Percentiles rank a stretch among this genome's conserved stretches.
phyloP scores from a whole-genome alignment of 2,888 invertebrate genomes.

The Argyresthia albistria region DNA sequence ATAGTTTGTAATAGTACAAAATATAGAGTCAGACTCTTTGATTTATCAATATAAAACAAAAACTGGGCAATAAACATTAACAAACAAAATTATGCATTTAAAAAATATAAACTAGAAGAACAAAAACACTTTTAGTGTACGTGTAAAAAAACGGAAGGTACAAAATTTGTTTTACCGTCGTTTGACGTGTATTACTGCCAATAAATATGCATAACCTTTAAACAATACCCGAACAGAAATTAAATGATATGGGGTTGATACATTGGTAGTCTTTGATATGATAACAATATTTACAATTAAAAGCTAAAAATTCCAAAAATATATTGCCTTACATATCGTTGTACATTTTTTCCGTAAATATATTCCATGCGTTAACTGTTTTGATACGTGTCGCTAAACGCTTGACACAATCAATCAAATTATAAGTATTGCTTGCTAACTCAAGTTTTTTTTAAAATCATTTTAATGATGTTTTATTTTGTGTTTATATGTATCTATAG shows the following conservation, averaged over 20 bases:
- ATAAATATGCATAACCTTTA: constrained; percentile 24
- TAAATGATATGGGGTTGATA: constrained; percentile 1
- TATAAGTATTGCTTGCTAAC: too few relatives aligned
- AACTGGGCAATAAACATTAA: constrained; percentile 38
- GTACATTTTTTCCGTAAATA: constrained; percentile 34
- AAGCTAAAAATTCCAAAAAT: constrained; percentile 50
- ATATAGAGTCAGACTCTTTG: constrained; percentile 58
- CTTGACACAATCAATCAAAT: too few relatives aligned
- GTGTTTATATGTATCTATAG: too few relatives aligned
- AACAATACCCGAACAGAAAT: constrained; percentile 19
- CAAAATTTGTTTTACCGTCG: constrained; percentile 33
- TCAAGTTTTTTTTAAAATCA: too few relatives aligned
- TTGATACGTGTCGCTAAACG: too few relatives aligned
- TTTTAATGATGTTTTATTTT: too few relatives aligned
- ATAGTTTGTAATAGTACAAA: constrained; percentile 38
- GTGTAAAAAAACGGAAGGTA: constrained; percentile 28
- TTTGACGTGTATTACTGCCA: constrained; percentile 27
- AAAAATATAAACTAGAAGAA: constrained; percentile 34
- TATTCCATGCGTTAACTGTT: too few relatives aligned
- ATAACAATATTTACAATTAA: constrained; percentile 22
- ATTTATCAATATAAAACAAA: constrained; percentile 30
- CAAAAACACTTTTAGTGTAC: constrained; percentile 50
- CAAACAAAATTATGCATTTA: constrained; percentile 36
- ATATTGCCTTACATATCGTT: constrained; percentile 58
- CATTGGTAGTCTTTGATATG: constrained; percentile 44